Evolutionary conservation across 2,113 vertebrate species (phyloP).

Genomic region (Maccullochella peelii): DNA sequence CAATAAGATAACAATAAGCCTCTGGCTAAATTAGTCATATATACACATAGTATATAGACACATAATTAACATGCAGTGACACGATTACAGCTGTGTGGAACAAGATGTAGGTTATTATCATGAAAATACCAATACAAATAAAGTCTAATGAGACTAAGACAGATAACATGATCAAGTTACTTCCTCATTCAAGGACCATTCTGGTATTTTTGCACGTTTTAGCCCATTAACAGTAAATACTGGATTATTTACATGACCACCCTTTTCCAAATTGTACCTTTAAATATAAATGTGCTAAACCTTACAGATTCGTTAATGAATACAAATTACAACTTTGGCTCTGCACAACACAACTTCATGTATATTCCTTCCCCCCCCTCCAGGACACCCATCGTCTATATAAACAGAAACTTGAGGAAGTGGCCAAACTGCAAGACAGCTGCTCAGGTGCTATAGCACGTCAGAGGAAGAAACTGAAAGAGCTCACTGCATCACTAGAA

Average conservation of each 20-base stretch:
- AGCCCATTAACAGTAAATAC: not conserved
- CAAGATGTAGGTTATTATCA: too few species aligned
- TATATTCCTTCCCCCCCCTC: not conserved
- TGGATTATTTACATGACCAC: not conserved
- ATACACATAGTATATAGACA: too few species aligned
- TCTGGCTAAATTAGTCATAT: too few species aligned
- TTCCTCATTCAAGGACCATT: not conserved
- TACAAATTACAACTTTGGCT: too few species aligned
- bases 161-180: not conserved
- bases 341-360: too few species aligned
- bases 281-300: not conserved
- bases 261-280: not conserved
- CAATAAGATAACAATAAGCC: too few species aligned
- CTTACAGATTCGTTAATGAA: too few species aligned
- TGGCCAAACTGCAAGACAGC: slow-evolving; percentile 89
- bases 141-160: not conserved
- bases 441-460: slow-evolving; percentile 88
- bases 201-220: not conserved
- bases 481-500: slow-evolving; percentile 84
- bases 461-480: slow-evolving; percentile 92
- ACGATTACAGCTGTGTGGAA: not conserved
- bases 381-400: slow-evolving; percentile 94
- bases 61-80: not conserved
- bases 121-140: not conserved
- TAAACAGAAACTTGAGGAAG: slow-evolving; percentile 93